Conservation (phyloP, 2,113 vertebrate species). For the Notothenia coriiceps region DNA sequence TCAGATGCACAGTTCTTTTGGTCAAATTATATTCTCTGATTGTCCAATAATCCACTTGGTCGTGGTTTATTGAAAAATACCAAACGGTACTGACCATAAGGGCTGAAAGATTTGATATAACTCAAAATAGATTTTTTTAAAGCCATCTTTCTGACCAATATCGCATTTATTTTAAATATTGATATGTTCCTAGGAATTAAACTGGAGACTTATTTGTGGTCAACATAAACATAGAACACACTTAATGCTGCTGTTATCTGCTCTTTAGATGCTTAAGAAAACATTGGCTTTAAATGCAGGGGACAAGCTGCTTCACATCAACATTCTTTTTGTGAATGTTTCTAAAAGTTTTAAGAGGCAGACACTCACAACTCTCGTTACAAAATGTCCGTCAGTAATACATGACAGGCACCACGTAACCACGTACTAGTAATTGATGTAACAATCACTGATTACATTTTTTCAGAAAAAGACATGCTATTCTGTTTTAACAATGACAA, state of each 20-base stretch:
- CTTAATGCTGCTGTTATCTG: neutral
- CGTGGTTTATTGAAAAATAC: slow-evolving; percentile 5
- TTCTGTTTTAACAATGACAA: neutral
- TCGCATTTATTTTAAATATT: neutral
- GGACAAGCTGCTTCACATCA: neutral
- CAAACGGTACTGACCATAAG: neutral
- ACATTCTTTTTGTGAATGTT: neutral
- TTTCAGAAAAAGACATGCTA: neutral
- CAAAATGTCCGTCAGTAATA: neutral
- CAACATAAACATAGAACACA: neutral
- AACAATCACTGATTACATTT: too few species aligned
- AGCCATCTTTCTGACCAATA: neutral
- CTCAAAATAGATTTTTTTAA: neutral
- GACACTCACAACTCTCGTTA: neutral
- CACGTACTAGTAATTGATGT: neutral
- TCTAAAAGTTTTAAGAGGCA: neutral
- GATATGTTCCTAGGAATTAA: neutral
- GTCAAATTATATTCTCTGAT: neutral
- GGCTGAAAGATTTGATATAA: neutral
- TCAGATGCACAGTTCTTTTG: slow-evolving; percentile 11
- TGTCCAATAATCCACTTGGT: slow-evolving; percentile 4
- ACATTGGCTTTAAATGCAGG: neutral
- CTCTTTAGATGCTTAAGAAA: neutral
- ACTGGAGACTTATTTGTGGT: neutral
- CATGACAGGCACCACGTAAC: neutral